Conservation (phyloP, 2,797 vertebrate genomes). For the Hemitrygon akajei region DNA sequence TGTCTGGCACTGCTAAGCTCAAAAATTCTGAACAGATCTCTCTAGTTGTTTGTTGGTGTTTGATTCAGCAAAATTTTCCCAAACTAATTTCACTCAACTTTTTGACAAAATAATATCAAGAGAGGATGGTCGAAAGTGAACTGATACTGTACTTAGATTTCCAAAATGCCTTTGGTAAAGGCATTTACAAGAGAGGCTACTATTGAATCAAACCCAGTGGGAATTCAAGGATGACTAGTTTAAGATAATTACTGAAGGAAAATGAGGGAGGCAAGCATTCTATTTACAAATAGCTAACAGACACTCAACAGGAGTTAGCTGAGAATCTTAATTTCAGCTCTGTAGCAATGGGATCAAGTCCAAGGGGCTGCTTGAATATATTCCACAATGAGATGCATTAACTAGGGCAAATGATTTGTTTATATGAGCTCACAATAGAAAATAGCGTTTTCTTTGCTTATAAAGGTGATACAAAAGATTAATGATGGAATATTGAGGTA, state of each 20-base stretch:
- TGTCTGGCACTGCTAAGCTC: neutral
- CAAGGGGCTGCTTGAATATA: neutral
- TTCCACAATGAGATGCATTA: neutral
- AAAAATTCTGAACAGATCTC: neutral
- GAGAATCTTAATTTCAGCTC: neutral
- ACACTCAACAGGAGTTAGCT: neutral
- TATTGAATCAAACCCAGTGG: neutral
- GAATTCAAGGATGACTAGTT: neutral
- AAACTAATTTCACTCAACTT: neutral
- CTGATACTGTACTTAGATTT: neutral
- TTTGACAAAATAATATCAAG: neutral
- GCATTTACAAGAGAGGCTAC: neutral
- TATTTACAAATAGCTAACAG: neutral
- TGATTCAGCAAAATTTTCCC: neutral
- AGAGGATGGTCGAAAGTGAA: neutral
- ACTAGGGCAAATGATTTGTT: neutral
- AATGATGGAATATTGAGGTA: neutral
- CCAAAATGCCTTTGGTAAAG: slow-evolving; percentile 6
- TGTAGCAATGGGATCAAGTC: neutral
- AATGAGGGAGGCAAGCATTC: neutral
- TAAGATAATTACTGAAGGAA: neutral
- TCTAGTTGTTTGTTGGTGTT: neutral
- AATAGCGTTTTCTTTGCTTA: neutral
- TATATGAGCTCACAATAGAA: neutral
- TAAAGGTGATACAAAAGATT: neutral